Base-by-base conservation (phyloP, 2,888 invertebrate genomes). In the Eilema griseolum region DNA sequence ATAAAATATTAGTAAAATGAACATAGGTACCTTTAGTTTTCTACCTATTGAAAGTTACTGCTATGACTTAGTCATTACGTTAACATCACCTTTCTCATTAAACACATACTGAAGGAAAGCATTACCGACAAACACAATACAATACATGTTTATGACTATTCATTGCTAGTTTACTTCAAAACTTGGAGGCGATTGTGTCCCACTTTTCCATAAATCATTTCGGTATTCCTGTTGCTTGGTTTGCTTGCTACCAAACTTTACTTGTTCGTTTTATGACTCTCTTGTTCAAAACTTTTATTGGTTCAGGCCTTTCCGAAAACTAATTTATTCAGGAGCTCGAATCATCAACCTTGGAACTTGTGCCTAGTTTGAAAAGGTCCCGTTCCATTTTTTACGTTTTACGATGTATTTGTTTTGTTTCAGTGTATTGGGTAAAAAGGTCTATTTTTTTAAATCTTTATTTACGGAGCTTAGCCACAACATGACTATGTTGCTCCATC, bases 251-350 rank as follows among this genome's bases (percentile, higher is more conserved):
- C 93, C 89, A 88, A 92, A 92, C 87, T 92, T 89, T 81, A 88
- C 83, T 87, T 89, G 89, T 92, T 91, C 90, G 86, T 93, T 95
- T 94, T 95, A 95, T 93, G 94, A 93, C 93, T 93, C 94, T 94
- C 94, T 95, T 95, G 95, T 95, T 94, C 93, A 91, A 94, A 95
- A 94, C 93, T 94, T 95, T 94, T 95, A 95, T 95, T 95, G 93
- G 92, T 86, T 88, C 87, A 89, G 86, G 88, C 88, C 89, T 91
- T 90, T 91, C 90, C 91, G 87, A 90, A 93, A 94, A 93, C 95
- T 95, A 94, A 95, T 95, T 95, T 95, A 95, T 94, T 93, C 94
- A 92, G 90, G 92, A 91, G 86, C 88, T 86, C 83, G 87, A 85
- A 86, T 86, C 88, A 86, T 83, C 84, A 88, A 85, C 94, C 93